Evolutionary conservation across 2,113 vertebrate species (phyloP).

Genomic region (Entosphenus tridentatus): DNA sequence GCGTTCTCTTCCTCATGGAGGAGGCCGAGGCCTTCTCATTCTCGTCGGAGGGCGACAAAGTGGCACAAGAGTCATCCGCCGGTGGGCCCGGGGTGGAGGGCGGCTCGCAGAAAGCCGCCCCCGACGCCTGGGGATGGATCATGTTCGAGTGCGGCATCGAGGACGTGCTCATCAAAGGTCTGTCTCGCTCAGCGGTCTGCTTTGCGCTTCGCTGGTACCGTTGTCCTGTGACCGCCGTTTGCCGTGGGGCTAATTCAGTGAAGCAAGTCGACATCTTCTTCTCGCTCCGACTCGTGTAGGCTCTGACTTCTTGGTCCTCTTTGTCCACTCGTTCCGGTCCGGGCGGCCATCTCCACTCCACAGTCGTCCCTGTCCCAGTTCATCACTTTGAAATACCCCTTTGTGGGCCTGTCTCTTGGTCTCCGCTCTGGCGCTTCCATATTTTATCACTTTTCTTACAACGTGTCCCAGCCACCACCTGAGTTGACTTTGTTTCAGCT

Average conservation of each 20-base stretch:
- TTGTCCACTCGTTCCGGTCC: neutral
- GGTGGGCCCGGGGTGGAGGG: no score
- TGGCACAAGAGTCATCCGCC: no score
- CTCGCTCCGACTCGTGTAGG: neutral
- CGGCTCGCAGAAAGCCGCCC: conserved; percentile 16
- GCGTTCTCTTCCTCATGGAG: conserved; percentile 89
- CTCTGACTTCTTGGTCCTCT: neutral
- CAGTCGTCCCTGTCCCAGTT: no score
- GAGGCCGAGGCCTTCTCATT: conserved; percentile 62
- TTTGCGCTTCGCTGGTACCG: no score
- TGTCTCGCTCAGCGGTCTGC: no score
- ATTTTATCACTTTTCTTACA: neutral
- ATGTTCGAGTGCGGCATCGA: conserved; percentile 99
- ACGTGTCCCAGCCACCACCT: no score
- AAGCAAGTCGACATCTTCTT: neutral
- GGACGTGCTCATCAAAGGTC: conserved; percentile 89
- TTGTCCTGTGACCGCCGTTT: no score
- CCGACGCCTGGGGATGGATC: conserved; percentile 97
- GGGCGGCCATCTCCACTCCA: neutral
- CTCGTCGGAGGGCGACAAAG: conserved; percentile 16
- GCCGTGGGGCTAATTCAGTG: neutral
- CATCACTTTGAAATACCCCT: no score
- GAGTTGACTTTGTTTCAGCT: no score
- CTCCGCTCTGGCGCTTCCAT: neutral
- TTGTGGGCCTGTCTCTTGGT: neutral